phyloP scores from a whole-genome alignment of 2,113 vertebrate genomes.

The Smithornis capensis region DNA sequence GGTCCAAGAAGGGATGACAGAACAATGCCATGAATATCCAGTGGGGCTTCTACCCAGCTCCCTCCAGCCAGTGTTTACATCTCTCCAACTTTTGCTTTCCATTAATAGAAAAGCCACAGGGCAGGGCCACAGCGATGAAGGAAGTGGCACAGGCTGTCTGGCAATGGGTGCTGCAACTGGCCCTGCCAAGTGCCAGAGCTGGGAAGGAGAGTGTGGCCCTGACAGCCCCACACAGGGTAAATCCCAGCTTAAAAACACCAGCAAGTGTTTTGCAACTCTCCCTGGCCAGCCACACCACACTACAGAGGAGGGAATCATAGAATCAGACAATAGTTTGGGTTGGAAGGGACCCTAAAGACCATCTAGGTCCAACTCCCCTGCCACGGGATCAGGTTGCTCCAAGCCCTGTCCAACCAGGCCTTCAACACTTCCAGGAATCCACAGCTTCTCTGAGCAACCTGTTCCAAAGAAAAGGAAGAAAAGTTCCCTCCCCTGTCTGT shows the following conservation, averaged over 20 bases:
- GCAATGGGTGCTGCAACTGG: not conserved
- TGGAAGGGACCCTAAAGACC: not conserved
- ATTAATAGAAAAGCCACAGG: not conserved
- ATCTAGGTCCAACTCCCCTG: not conserved
- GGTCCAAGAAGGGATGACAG: rapidly evolving
- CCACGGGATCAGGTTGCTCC: not conserved
- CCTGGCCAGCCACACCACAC: not conserved
- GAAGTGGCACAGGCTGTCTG: not conserved
- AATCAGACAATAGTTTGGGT: not conserved
- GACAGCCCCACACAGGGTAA: not conserved
- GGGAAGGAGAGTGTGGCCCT: not conserved
- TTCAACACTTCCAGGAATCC: not conserved
- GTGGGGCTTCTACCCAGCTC: not conserved
- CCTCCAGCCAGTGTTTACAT: not conserved
- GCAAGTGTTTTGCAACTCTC: not conserved
- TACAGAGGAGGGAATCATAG: not conserved
- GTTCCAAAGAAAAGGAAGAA: not conserved
- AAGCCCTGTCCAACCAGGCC: not conserved
- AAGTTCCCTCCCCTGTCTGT: not conserved
- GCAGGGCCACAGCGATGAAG: not conserved
- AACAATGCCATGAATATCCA: not conserved
- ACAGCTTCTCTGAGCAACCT: not conserved
- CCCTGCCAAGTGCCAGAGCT: rapidly evolving
- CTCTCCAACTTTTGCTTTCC: not conserved
- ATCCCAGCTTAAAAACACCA: not conserved